A percentile compares a stretch with the other conserved stretches of the same genome.
Conservation (phyloP, 2,888 invertebrate species). For the Neoaliturus tenellus region DNA sequence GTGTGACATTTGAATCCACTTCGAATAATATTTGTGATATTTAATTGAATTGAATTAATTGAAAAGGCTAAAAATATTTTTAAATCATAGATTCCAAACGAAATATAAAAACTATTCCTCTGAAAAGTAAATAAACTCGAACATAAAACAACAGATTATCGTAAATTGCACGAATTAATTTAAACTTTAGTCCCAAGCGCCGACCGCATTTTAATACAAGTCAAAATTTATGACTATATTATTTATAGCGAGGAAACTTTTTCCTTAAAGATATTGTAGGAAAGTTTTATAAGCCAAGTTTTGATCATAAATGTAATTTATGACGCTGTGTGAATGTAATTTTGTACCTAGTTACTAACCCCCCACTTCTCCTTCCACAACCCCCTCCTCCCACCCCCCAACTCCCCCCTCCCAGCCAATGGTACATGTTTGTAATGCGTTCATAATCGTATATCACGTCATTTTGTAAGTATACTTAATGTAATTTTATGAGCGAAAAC, state of each 20-base stretch:
- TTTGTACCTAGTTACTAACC: slow-evolving; percentile 41
- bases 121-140: slow-evolving; percentile 14
- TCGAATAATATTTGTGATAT: no score
- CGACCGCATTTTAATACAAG: slow-evolving; percentile 38
- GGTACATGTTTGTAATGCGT: slow-evolving; percentile 17
- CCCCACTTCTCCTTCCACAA: not conserved
- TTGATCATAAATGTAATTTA: slow-evolving; percentile 51
- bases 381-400: not conserved
- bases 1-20: no score
- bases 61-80: not conserved
- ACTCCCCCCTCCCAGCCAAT: not conserved
- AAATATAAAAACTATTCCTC: not conserved
- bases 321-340: slow-evolving; percentile 46
- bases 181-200: slow-evolving; percentile 32
- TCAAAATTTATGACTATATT: slow-evolving; percentile 44
- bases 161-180: slow-evolving; percentile 32
- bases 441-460: slow-evolving; percentile 14
- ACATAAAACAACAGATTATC: slow-evolving; percentile 30
- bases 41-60: no score
- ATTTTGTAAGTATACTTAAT: slow-evolving; percentile 21
- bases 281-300: slow-evolving; percentile 53
- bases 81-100: not conserved
- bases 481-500: slow-evolving; percentile 26
- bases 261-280: slow-evolving; percentile 48
- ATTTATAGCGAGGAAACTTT: slow-evolving; percentile 41